A percentile compares a stretch with the other conserved stretches of the same genome.
Conservation (phyloP, 2,888 invertebrate species). For the Ptilodon capucinus region DNA sequence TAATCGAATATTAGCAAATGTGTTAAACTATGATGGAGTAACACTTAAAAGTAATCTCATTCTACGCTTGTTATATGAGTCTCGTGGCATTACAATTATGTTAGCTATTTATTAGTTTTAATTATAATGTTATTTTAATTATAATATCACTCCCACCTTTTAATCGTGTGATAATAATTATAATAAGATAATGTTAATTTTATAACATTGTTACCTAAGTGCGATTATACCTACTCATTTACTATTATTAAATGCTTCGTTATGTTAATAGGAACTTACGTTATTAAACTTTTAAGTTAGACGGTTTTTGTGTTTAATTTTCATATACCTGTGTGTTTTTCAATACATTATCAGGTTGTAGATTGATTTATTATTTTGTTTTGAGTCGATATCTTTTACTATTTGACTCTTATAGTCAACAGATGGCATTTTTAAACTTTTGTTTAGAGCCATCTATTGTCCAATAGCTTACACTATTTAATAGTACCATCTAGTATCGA, state of each 20-base stretch:
- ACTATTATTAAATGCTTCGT: slow-evolving; percentile 6
- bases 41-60: too few relatives aligned
- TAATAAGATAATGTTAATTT: slow-evolving; percentile 17
- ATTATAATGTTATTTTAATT: slow-evolving; percentile 3
- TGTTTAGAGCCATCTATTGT: slow-evolving; percentile 42
- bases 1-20: too few relatives aligned
- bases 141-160: slow-evolving; percentile 36
- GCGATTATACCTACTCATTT: slow-evolving; percentile 10
- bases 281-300: slow-evolving; percentile 17
- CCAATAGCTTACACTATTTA: slow-evolving; percentile 32
- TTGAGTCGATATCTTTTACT: too few relatives aligned
- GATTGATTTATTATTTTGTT: too few relatives aligned
- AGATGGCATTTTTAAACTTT: background rate
- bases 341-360: too few relatives aligned
- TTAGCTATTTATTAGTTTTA: background rate
- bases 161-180: slow-evolving; percentile 43
- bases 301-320: background rate
- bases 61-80: too few relatives aligned
- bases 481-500: slow-evolving; percentile 24
- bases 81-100: background rate
- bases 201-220: slow-evolving; percentile 7
- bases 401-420: background rate
- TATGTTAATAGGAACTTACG: slow-evolving; percentile 11
- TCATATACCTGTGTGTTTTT: too few relatives aligned
- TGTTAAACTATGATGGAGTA: too few relatives aligned